A percentile compares a stretch with the other conserved stretches of the same genome.
Evolutionary conservation across 2,113 vertebrate genomes (phyloP).

Genomic region (Chauna torquata): DNA sequence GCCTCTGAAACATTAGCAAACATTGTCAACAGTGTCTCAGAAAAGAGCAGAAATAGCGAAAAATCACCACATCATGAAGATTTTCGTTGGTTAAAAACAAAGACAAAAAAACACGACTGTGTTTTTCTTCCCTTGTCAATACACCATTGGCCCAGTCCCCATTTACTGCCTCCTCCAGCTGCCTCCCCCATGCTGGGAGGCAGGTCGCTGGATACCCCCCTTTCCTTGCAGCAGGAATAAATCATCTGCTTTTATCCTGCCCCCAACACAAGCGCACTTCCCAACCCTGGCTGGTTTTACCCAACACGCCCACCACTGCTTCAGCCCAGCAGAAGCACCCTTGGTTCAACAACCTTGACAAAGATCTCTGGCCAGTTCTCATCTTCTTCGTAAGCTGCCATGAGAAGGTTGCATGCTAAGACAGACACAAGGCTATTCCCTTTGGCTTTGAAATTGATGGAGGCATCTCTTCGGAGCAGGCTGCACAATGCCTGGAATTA

Average conservation of each 20-base stretch:
- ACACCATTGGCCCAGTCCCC: not conserved
- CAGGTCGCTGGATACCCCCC: fast-evolving
- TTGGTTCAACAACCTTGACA: constrained; percentile 83
- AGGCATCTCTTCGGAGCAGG: constrained; percentile 91
- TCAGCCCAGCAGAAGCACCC: not conserved
- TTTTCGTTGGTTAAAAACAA: not conserved
- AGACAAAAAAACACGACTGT: not conserved
- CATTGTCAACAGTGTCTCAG: not conserved
- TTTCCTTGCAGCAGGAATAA: not conserved
- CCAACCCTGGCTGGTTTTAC: not conserved
- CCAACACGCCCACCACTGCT: not conserved
- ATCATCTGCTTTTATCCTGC: not conserved
- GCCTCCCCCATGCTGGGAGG: not conserved
- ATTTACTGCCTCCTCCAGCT: not conserved
- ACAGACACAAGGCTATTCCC: constrained; percentile 96
- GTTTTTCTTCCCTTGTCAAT: not conserved
- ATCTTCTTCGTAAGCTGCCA: constrained; percentile 97
- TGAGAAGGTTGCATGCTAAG: constrained; percentile 93
- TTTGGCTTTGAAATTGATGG: constrained; percentile 98
- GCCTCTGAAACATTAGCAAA: not conserved
- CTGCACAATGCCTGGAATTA: constrained; percentile 90
- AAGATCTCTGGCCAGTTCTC: constrained; percentile 99
- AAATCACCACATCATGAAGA: not conserved
- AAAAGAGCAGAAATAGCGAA: not conserved
- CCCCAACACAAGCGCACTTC: not conserved